These are phyloP conservation scores for Zaprionus vittiger DNA, from an alignment of 1,140 invertebrate species.

Conservation along the genomic window DNA sequence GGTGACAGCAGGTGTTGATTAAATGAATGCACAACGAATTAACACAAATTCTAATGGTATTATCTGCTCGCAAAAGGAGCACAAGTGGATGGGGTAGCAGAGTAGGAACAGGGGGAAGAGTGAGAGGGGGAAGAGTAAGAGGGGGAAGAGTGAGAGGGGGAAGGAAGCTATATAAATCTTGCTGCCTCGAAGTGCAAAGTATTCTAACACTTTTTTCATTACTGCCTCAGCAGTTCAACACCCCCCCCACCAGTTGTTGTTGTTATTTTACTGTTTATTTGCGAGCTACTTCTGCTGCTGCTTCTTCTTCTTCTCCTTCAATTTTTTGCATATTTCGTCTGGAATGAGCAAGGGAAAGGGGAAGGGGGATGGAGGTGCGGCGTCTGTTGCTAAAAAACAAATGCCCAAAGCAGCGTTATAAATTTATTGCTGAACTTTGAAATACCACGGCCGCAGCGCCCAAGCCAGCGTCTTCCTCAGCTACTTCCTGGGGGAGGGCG, in stretches of 20 bases:
- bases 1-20: constrained; percentile 38
- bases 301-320: constrained; percentile 11
- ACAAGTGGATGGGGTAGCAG: not conserved
- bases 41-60: constrained; percentile 15
- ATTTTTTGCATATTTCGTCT: constrained; percentile 67
- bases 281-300: constrained; percentile 5
- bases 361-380: not conserved
- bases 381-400: constrained; percentile 57
- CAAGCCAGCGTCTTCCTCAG: constrained; percentile 13
- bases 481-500: constrained; percentile 23
- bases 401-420: constrained; percentile 64
- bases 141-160: not conserved
- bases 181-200: constrained; percentile 55
- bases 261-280: constrained; percentile 29
- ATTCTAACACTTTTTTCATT: constrained; percentile 74
- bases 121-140: not conserved
- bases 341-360: constrained; percentile 20
- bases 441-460: constrained; percentile 66
- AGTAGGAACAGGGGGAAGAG: not conserved
- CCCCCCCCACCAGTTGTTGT: not conserved
- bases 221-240: constrained; percentile 5
- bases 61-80: not conserved
- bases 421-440: constrained; percentile 81
- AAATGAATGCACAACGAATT: constrained; percentile 35
- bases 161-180: constrained; percentile 58